Percentiles rank a stretch among this genome's conserved stretches.
These are phyloP conservation scores for Anoplolepis gracilipes DNA, from an alignment of 1,140 invertebrate species.

Conservation along the genomic window DNA sequence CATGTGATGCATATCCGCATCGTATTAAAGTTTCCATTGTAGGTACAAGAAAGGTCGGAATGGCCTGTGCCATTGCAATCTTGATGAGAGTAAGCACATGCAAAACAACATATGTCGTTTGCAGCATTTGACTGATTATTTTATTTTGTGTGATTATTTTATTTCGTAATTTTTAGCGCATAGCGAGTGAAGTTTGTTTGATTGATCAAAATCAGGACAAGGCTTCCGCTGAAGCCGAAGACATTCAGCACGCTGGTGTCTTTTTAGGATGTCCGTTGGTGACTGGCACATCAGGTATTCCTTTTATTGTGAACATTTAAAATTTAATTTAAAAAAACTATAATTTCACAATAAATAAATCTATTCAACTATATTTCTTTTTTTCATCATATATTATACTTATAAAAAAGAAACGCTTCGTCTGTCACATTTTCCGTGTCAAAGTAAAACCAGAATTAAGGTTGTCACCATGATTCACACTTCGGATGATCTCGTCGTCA, in stretches of 20 bases:
- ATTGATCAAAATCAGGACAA: slow-evolving; percentile 78
- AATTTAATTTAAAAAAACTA: slow-evolving; percentile 6
- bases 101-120: neutral
- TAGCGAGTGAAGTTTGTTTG: slow-evolving; percentile 80
- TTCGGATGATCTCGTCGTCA: neutral
- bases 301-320: neutral
- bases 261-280: slow-evolving; percentile 80
- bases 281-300: slow-evolving; percentile 77
- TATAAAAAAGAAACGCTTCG: neutral
- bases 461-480: slow-evolving; percentile 44
- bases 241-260: slow-evolving; percentile 78
- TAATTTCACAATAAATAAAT: neutral
- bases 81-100: slow-evolving; percentile 77
- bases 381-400: neutral
- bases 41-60: slow-evolving; percentile 78
- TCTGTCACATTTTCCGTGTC: slow-evolving; percentile 6
- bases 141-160: slow-evolving; percentile 52
- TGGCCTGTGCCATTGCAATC: slow-evolving; percentile 80
- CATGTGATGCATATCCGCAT: slow-evolving; percentile 77
- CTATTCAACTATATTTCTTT: neutral
- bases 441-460: slow-evolving; percentile 17
- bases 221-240: slow-evolving; percentile 79
- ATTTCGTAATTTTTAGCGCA: slow-evolving; percentile 72
- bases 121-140: slow-evolving; percentile 51
- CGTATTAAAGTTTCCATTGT: slow-evolving; percentile 80